Evolutionary conservation across 2,113 vertebrate genomes (phyloP).

Genomic region (Trogon surrucura): DNA sequence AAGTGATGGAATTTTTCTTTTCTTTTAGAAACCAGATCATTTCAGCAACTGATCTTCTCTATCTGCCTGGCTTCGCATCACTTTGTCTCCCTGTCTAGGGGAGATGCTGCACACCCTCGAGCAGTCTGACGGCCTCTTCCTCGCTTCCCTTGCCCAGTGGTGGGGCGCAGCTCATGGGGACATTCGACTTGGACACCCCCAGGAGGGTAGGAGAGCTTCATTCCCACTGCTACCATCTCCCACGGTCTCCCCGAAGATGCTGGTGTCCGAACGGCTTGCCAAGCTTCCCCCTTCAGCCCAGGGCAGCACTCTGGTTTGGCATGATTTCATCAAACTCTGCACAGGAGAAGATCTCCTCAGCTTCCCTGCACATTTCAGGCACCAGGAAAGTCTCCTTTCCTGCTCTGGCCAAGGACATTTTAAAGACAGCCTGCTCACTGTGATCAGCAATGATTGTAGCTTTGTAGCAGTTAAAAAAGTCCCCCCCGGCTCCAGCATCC

Average conservation of each 20-base stretch:
- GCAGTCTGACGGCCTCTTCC: background rate
- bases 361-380: background rate
- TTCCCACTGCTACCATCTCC: background rate
- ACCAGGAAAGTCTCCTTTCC: background rate
- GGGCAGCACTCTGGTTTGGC: background rate
- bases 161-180: background rate
- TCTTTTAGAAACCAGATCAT: background rate
- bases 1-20: background rate
- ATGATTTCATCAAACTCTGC: background rate
- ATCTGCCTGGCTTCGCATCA: background rate
- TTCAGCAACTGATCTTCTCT: background rate
- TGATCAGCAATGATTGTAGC: background rate
- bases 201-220: background rate
- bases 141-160: background rate
- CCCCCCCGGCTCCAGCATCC: background rate
- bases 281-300: background rate
- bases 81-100: background rate
- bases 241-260: background rate
- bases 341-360: background rate
- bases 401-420: slow-evolving; percentile 1
- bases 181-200: accelerated
- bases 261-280: accelerated
- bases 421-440: background rate
- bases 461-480: background rate
- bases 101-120: background rate